Conservation (phyloP, 2,113 vertebrate species). For the Rhinolophus ferrumequinum region DNA sequence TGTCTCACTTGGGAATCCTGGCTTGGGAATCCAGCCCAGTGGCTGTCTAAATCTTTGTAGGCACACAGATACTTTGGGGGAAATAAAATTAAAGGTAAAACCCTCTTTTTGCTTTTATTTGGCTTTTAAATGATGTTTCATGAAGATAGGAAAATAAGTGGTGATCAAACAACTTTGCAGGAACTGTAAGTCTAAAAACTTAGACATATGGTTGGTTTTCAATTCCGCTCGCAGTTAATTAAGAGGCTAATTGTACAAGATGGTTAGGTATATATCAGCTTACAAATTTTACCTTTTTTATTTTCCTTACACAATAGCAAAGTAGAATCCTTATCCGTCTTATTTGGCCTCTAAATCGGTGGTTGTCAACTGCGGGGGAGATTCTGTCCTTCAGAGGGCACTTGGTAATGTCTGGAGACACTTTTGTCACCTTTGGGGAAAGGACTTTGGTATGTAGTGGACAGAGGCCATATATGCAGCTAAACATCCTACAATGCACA, state of each 20-base stretch:
- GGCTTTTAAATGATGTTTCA: conserved; percentile 59
- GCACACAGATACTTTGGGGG: conserved; percentile 80
- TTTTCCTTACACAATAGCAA: conserved; percentile 38
- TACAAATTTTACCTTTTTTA: conserved; percentile 33
- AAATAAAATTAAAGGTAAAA: conserved; percentile 75
- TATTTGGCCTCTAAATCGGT: conserved; percentile 28
- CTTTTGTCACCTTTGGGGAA: background rate
- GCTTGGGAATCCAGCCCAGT: conserved; percentile 87
- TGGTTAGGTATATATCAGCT: conserved; percentile 58
- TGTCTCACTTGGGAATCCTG: conserved; percentile 90
- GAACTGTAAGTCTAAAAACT: conserved; percentile 59
- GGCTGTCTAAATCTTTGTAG: conserved; percentile 86
- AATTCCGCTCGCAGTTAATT: conserved; percentile 72
- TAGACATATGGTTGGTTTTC: conserved; percentile 70
- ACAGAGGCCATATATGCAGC: background rate
- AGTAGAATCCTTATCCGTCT: background rate
- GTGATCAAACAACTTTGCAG: conserved; percentile 61
- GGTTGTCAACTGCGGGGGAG: background rate
- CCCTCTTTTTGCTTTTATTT: conserved; percentile 81
- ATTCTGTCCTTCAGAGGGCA: background rate
- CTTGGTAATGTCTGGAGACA: background rate
- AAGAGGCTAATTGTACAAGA: conserved; percentile 74
- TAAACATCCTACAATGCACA: background rate
- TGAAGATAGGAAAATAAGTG: conserved; percentile 61
- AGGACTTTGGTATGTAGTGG: background rate